These are phyloP conservation scores for Gallinago nigripennis DNA, from an alignment of 2,797 vertebrate species.

Conservation along the genomic window DNA sequence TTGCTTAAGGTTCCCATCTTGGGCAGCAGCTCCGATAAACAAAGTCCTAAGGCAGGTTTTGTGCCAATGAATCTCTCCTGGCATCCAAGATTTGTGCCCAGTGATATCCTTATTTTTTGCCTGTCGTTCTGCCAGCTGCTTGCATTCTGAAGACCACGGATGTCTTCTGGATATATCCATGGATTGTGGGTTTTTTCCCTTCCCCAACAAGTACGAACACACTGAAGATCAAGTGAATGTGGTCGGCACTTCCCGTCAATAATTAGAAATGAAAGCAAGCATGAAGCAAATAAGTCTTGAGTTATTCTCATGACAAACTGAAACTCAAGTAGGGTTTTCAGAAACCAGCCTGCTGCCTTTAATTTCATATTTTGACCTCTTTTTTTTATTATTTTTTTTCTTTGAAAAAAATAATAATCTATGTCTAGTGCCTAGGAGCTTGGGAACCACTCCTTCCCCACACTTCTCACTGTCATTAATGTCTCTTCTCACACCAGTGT, in stretches of 20 bases:
- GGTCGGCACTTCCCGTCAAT: not conserved
- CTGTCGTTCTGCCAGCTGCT: not conserved
- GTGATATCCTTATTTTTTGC: too few relatives aligned
- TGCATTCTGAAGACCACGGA: not conserved
- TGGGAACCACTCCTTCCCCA: not conserved
- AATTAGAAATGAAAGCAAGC: constrained; percentile 43
- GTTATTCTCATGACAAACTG: not conserved
- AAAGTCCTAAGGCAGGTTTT: not conserved
- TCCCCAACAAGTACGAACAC: not conserved
- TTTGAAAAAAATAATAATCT: not conserved
- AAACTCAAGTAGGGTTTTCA: not conserved
- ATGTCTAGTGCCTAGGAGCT: not conserved
- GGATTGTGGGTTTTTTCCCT: not conserved
- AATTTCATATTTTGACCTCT: not conserved
- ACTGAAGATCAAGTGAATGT: not conserved
- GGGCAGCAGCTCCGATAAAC: not conserved
- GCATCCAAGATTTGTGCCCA: not conserved
- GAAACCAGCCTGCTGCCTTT: not conserved
- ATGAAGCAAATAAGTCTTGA: not conserved
- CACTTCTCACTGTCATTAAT: not conserved
- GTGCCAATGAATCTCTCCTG: not conserved
- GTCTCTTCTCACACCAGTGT: not conserved
- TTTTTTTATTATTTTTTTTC: not conserved
- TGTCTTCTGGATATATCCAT: not conserved
- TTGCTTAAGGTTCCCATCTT: not conserved